Evolutionary conservation across 2,888 invertebrate genomes (phyloP).

Genomic region (Netelia inedita): DNA sequence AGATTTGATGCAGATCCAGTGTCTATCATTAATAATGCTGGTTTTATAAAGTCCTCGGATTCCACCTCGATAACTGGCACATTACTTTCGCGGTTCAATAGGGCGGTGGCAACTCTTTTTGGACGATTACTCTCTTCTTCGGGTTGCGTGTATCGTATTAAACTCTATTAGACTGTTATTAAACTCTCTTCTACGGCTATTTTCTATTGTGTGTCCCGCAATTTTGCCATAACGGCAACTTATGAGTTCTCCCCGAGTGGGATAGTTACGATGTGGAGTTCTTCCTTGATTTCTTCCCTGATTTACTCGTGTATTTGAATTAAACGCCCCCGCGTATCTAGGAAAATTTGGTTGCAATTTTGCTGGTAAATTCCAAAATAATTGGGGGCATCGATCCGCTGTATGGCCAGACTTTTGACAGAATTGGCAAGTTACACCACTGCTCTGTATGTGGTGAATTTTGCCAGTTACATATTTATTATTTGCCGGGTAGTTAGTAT

Average conservation of each 20-base stretch:
- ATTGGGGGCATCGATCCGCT: not conserved
- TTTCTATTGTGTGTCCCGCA: not conserved
- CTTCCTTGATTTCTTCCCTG: too few relatives aligned
- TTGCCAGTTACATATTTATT: not conserved
- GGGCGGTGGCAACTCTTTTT: not conserved
- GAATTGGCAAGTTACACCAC: not conserved
- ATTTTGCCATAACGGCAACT: too few relatives aligned
- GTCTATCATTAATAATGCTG: conserved; percentile 51
- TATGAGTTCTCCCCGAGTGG: too few relatives aligned
- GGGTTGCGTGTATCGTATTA: not conserved
- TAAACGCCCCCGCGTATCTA: too few relatives aligned
- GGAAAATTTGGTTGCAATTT: too few relatives aligned
- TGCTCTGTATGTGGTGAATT: not conserved
- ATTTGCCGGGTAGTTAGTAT: too few relatives aligned
- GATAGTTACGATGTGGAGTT: too few relatives aligned
- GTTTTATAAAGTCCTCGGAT: conserved; percentile 14
- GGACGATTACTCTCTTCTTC: not conserved
- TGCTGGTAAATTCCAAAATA: too few relatives aligned
- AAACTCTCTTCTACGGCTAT: not conserved
- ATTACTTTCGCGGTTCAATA: conserved; percentile 28
- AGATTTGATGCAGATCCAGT: conserved; percentile 42
- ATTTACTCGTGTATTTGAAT: too few relatives aligned
- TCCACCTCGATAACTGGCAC: not conserved
- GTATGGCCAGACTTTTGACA: not conserved
- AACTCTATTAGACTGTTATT: not conserved